phyloP scores from a whole-genome alignment of 30 jellyfish, hydroid and myxozoan genomes.

The Cassiopea xamachana region DNA sequence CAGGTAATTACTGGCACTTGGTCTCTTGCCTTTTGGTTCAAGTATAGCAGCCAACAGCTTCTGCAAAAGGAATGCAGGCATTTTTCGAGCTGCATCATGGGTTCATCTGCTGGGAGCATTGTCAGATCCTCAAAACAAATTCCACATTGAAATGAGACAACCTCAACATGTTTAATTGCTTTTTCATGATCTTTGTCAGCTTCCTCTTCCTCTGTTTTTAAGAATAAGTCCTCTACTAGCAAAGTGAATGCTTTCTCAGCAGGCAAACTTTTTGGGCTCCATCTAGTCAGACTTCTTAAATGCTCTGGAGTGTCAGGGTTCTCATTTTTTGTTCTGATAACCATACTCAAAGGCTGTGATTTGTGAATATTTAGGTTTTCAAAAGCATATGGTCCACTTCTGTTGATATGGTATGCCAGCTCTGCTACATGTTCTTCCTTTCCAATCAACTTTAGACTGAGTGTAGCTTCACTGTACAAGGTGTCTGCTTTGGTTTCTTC shows the following conservation, averaged over 20 bases:
- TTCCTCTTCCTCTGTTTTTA: neutral
- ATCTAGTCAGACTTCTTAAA: conserved; percentile 10
- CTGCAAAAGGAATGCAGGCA: conserved; percentile 57
- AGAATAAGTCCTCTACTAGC: neutral
- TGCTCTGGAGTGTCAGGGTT: neutral
- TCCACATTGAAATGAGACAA: conserved; percentile 1
- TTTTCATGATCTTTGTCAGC: neutral
- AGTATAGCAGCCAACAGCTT: conserved; percentile 40
- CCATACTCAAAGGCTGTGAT: neutral
- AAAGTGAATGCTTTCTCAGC: neutral
- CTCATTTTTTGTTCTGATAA: neutral
- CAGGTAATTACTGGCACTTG: neutral
- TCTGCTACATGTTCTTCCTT: neutral
- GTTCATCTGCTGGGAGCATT: neutral
- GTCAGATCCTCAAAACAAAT: conserved; percentile 7
- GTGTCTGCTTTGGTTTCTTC: neutral
- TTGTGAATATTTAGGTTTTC: neutral
- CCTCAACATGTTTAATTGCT: neutral
- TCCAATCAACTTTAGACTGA: neutral
- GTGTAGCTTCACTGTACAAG: neutral
- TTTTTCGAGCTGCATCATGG: neutral
- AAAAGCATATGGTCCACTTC: neutral
- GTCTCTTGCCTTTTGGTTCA: neutral
- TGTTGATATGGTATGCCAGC: neutral
- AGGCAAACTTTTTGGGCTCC: neutral